Base-by-base conservation (phyloP, 2,113 vertebrate genomes). In the Oncorhynchus kisutch region DNA sequence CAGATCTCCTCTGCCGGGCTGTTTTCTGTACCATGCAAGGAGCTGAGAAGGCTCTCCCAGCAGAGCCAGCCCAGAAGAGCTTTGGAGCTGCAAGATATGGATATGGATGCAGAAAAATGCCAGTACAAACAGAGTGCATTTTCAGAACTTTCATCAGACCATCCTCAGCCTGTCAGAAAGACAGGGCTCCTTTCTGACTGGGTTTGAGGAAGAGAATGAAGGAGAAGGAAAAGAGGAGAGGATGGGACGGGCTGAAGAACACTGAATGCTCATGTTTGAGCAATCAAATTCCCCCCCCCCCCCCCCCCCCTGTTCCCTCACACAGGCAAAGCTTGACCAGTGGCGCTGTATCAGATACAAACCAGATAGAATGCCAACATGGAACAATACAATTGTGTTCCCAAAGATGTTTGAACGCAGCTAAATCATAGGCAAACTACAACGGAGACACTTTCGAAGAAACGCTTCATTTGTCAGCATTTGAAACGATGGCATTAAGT, bases 181-280 rank as follows among this genome's bases (percentile, higher is more conserved):
- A 71, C 66, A 76, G 78, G 69, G 70, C 77, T 86, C 81, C 87
- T 76, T 88, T 87, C 85, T 91, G 87, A 92, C 88, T 92, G 85
- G 88, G 86, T 85, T 87, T 82, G 88, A 88, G 82, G 88, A 54
- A 54, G 51, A 54, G 51, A 31, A 14, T 2, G 45, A 45, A 62
- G 31, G 78, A 84, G 82, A 81, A 81, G 57, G 60, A 87, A 80
- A 79, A 77, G 73, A 79, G 81, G 80, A 78, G 83, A 85, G 77
- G 78, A 24, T 13, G 45, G 34, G 39, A 45, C 3, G 13, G 82
- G 88, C 86, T 80, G 77, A 85, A 88, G 90, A 88, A 90, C 57
- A 73, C 86, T 90, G 91, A 88, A 91, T 88, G 84, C 88, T 92
- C 91, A 94, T 93, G 89, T 92, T 93, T 93, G 90, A 92, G 91